Conservation (phyloP, 2,113 vertebrate species). For the Heteronetta atricapilla region DNA sequence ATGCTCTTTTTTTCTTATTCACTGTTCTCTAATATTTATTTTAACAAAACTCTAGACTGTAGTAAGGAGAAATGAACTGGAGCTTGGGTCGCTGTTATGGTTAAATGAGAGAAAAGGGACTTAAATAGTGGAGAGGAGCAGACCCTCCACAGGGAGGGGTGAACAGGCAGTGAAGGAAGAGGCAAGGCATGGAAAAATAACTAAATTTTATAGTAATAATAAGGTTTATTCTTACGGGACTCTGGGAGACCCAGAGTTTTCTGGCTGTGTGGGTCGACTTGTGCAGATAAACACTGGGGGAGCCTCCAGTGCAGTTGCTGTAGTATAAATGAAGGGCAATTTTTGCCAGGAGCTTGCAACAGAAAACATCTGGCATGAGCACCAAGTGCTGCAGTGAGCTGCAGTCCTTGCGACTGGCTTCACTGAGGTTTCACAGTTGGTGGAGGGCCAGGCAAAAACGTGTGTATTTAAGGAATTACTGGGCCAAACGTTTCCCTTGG, state of each 20-base stretch:
- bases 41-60: neutral
- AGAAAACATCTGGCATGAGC: neutral
- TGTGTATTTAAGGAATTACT: neutral
- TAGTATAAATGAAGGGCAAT: neutral
- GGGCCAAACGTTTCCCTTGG: neutral
- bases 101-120: neutral
- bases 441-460: neutral
- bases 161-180: neutral
- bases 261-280: neutral
- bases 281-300: rapidly evolving
- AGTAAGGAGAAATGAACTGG: neutral
- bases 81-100: neutral
- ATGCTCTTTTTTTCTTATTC: neutral
- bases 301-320: neutral
- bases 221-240: neutral
- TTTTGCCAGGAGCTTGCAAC: neutral
- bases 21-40: neutral
- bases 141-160: neutral
- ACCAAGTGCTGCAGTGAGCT: neutral
- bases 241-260: neutral
- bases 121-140: neutral
- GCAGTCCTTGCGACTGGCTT: neutral
- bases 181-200: neutral
- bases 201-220: neutral
- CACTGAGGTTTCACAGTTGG: neutral